A percentile compares a stretch with the other conserved stretches of the same genome.
Evolutionary conservation across 2,797 vertebrate genomes (phyloP).

Genomic region (Benthosema pterotum): DNA sequence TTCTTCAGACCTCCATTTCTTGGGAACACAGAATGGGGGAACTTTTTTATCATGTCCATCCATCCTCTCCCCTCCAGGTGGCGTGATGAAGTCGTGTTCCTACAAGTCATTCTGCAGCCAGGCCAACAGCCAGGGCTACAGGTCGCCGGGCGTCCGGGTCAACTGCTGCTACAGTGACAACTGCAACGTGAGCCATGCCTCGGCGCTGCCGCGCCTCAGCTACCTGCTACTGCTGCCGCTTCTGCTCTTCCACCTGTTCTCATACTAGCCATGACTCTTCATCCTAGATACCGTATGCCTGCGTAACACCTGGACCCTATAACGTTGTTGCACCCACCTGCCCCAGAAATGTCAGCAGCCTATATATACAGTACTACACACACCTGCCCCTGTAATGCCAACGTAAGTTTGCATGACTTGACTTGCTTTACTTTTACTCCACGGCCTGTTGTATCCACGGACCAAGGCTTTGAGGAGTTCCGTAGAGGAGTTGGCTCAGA

Average conservation of each 20-base stretch:
- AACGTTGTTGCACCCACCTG: too few relatives aligned
- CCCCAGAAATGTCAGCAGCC: conserved; percentile 9
- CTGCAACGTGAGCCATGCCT: conserved; percentile 82
- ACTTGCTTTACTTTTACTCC: conserved; percentile 10
- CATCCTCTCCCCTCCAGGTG: conserved; percentile 66
- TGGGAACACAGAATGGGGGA: too few relatives aligned
- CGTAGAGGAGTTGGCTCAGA: conserved; percentile 12
- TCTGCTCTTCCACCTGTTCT: conserved; percentile 53
- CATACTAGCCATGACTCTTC: conserved; percentile 30
- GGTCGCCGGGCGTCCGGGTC: conserved; percentile 83
- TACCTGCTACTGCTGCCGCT: conserved; percentile 69
- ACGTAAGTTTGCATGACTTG: too few relatives aligned
- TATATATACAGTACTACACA: neutral
- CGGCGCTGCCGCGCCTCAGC: conserved; percentile 50
- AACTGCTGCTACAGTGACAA: conserved; percentile 89
- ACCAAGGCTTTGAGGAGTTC: neutral
- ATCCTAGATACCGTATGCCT: conserved; percentile 6
- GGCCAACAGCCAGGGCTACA: conserved; percentile 84
- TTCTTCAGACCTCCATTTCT: too few relatives aligned
- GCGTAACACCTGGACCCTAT: conserved; percentile 5
- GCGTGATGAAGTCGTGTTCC: conserved; percentile 91
- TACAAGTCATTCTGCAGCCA: conserved; percentile 91
- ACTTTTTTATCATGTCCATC: too few relatives aligned
- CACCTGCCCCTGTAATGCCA: conserved; percentile 34
- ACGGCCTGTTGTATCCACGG: conserved; percentile 5